Evolutionary conservation across 2,888 invertebrate species (phyloP).

Genomic region (Pedicia rivosa): DNA sequence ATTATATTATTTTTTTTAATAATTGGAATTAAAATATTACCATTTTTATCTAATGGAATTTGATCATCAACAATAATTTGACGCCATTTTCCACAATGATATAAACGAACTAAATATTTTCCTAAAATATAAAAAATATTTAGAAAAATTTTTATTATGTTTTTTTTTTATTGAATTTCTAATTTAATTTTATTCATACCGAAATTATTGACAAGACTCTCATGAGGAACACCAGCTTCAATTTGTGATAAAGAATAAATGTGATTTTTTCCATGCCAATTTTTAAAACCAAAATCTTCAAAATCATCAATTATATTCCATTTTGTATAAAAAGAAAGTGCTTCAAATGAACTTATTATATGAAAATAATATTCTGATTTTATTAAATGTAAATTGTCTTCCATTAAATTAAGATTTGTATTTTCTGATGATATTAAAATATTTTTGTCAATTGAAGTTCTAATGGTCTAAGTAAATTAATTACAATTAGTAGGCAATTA

Average conservation of each 20-base stretch:
- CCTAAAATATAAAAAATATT: conserved; percentile 19
- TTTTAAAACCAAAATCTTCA: conserved; percentile 7
- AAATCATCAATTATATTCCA: conserved; percentile 5
- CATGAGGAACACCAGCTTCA: conserved; percentile 2
- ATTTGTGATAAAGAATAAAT: conserved; percentile 7
- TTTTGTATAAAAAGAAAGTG: conserved; percentile 1
- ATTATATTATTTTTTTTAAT: conserved; percentile 15
- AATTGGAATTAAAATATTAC: conserved; percentile 26
- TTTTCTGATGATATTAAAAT: neutral
- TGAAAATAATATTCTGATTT: conserved; percentile 6
- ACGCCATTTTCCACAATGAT: conserved; percentile 34
- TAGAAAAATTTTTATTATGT: neutral
- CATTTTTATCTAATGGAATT: conserved; percentile 27
- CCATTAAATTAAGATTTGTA: conserved; percentile 2
- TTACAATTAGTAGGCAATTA: neutral
- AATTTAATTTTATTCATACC: conserved; percentile 1
- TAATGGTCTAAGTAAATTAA: neutral
- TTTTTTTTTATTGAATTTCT: neutral
- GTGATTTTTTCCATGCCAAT: conserved; percentile 7
- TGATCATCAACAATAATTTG: conserved; percentile 32
- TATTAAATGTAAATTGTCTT: conserved; percentile 5
- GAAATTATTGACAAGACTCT: conserved; percentile 1
- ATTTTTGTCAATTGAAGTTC: neutral
- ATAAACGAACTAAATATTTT: conserved; percentile 32
- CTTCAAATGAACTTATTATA: conserved; percentile 7